A percentile compares a stretch with the other conserved stretches of the same genome.
Conservation (phyloP, 23 tunicate genomes). For the Styela plicata region DNA sequence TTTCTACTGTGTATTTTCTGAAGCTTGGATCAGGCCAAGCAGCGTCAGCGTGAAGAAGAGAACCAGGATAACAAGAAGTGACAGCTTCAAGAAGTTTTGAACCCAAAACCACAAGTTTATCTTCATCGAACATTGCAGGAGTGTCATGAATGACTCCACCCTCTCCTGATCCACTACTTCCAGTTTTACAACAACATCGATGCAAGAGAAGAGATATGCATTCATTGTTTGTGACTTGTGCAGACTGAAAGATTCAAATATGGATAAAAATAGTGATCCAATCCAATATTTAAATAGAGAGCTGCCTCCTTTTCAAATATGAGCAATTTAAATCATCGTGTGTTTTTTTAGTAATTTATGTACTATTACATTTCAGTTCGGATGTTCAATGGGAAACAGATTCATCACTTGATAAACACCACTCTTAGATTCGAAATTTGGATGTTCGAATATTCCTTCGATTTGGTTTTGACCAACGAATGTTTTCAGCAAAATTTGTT, state of each 20-base stretch:
- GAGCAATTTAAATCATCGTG: too few relatives aligned
- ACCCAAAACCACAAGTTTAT: slow-evolving; percentile 47
- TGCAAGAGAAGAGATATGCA: slow-evolving; percentile 56
- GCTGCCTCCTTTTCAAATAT: too few relatives aligned
- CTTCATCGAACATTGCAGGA: slow-evolving; percentile 51
- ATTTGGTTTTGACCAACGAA: too few relatives aligned
- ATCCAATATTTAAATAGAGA: too few relatives aligned
- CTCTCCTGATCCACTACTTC: slow-evolving; percentile 47
- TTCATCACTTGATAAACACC: too few relatives aligned
- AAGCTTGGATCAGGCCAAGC: slow-evolving; percentile 68
- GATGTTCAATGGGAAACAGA: too few relatives aligned
- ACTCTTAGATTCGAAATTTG: too few relatives aligned
- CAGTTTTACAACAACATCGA: slow-evolving; percentile 84
- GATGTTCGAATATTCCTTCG: too few relatives aligned
- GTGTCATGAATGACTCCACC: slow-evolving; percentile 52
- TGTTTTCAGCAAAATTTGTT: too few relatives aligned
- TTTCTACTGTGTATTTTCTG: slow-evolving; percentile 74
- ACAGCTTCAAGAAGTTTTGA: slow-evolving; percentile 46
- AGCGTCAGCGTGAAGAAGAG: slow-evolving; percentile 62
- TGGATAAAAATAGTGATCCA: too few relatives aligned
- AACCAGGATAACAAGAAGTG: slow-evolving; percentile 46
- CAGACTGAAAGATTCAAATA: slow-evolving; percentile 28
- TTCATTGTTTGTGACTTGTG: slow-evolving; percentile 67
- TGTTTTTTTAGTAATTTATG: too few relatives aligned
- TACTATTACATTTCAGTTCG: too few relatives aligned